These are phyloP conservation scores for Coracias cyanogaster DNA, from an alignment of 2,797 vertebrate species.

Conservation along the genomic window DNA sequence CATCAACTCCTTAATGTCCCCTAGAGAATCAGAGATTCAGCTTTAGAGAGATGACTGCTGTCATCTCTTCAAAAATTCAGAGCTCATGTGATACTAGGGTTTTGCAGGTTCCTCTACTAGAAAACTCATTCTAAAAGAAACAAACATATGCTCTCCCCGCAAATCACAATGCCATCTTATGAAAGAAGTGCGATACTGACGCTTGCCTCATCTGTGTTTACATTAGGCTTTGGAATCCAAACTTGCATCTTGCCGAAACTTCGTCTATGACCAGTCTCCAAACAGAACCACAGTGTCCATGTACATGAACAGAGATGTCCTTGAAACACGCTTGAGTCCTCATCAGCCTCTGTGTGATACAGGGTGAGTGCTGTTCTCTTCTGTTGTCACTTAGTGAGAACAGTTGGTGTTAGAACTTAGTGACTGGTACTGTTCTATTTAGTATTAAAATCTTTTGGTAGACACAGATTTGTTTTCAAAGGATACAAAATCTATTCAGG, in stretches of 20 bases:
- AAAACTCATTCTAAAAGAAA: background rate
- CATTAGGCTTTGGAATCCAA: slow-evolving; percentile 96
- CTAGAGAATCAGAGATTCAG: background rate
- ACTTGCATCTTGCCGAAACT: slow-evolving; percentile 94
- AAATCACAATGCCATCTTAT: background rate
- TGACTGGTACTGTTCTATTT: background rate
- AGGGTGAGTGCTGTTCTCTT: slow-evolving; percentile 81
- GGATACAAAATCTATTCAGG: background rate
- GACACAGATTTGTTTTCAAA: background rate
- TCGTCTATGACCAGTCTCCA: slow-evolving; percentile 89
- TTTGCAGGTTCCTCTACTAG: background rate
- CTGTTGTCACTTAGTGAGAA: background rate
- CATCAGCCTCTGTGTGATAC: slow-evolving; percentile 84
- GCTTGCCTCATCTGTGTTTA: background rate
- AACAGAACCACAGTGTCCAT: slow-evolving; percentile 77
- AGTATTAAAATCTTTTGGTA: background rate
- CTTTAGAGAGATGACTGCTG: background rate
- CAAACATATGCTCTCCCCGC: rapidly evolving
- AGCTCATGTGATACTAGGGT: background rate
- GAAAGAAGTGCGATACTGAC: background rate
- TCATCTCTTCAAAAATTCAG: background rate
- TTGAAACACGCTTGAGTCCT: slow-evolving; percentile 79
- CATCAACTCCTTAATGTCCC: background rate
- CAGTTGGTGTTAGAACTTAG: background rate
- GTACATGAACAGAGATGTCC: slow-evolving; percentile 79